Conservation (phyloP, 2,797 vertebrate species). For the Monodelphis domestica region DNA sequence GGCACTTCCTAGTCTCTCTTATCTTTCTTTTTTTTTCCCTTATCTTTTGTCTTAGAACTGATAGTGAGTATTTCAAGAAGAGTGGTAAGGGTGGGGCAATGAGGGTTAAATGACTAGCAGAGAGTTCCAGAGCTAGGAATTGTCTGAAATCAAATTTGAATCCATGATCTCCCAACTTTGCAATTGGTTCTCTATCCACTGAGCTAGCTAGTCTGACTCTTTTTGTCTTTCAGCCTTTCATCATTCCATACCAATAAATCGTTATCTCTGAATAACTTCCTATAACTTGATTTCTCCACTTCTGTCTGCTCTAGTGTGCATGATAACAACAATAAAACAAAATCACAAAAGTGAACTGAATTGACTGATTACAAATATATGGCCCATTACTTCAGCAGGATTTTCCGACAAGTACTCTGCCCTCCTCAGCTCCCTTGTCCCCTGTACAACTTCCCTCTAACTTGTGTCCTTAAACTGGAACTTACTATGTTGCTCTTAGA, state of each 20-base stretch:
- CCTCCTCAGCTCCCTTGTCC: background rate
- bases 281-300: background rate
- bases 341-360: background rate
- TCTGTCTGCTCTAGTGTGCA: background rate
- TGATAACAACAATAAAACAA: background rate
- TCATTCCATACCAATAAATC: background rate
- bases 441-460: background rate
- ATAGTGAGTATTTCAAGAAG: too few relatives aligned
- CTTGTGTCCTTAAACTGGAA: background rate
- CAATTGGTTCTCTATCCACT: too few relatives aligned
- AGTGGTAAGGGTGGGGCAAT: too few relatives aligned
- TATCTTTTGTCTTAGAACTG: too few relatives aligned
- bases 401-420: background rate
- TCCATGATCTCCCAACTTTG: too few relatives aligned
- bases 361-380: background rate
- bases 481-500: background rate
- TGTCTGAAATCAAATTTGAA: too few relatives aligned
- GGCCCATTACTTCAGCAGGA: background rate
- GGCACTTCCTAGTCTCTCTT: background rate
- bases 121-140: too few relatives aligned
- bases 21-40: too few relatives aligned
- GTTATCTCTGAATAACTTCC: background rate
- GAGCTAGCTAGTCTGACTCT: too few relatives aligned
- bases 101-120: too few relatives aligned
- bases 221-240: background rate